phyloP scores from a whole-genome alignment of 2,888 invertebrate species.

The Gnatocerus cornutus region DNA sequence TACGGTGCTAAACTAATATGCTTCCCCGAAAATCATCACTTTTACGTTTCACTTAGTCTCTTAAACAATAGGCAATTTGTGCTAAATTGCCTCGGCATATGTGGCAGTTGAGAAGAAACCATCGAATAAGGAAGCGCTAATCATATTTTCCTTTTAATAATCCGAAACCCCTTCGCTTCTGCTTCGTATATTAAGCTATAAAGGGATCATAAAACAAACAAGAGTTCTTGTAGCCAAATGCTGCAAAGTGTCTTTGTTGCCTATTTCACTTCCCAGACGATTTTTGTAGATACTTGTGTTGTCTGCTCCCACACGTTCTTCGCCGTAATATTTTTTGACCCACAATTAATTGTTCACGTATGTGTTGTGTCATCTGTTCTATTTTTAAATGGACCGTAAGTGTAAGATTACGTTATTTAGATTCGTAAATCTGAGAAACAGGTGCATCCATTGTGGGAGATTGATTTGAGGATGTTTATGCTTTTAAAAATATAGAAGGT shows the following conservation, averaged over 20 bases:
- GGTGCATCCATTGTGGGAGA: constrained; percentile 47
- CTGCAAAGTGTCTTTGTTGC: constrained; percentile 57
- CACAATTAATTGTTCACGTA: constrained; percentile 32
- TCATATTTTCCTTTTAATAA: constrained; percentile 50
- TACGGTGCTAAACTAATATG: too few relatives aligned
- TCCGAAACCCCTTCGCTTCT: constrained; percentile 36
- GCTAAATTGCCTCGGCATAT: constrained; percentile 35
- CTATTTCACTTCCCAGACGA: constrained; percentile 49
- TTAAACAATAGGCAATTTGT: constrained; percentile 23
- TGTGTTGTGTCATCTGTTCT: constrained; percentile 32
- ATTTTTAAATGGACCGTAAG: constrained; percentile 29
- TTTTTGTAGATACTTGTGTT: constrained; percentile 45
- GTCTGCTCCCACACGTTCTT: constrained; percentile 35
- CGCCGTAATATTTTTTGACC: constrained; percentile 13
- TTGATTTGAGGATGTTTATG: constrained; percentile 47
- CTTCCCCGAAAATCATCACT: not conserved
- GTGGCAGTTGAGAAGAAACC: constrained; percentile 38
- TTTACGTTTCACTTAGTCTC: constrained; percentile 7
- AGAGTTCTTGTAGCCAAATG: constrained; percentile 63
- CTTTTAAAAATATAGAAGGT: constrained; percentile 30
- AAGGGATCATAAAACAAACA: constrained; percentile 63
- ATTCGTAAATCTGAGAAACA: constrained; percentile 40
- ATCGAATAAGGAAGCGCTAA: constrained; percentile 46
- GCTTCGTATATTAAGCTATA: constrained; percentile 62
- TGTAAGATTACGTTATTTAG: constrained; percentile 39